Conservation (phyloP, 2,113 vertebrate species). For the Stigmatopora nigra region DNA sequence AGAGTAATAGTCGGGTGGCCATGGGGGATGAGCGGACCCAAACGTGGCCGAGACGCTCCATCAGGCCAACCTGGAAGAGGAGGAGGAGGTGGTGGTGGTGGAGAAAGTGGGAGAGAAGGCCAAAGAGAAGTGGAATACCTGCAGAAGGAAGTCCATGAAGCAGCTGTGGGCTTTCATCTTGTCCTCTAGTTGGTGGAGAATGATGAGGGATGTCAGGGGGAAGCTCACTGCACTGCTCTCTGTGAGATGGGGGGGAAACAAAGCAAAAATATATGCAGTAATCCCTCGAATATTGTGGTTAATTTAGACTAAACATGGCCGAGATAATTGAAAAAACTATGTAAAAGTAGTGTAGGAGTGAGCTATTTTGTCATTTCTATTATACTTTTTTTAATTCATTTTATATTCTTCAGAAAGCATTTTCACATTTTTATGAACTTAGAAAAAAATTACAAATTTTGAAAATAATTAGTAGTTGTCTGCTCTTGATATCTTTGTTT, state of each 20-base stretch:
- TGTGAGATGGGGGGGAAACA: constrained; percentile 25
- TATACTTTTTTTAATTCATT: too few relatives aligned
- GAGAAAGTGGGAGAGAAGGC: constrained; percentile 3
- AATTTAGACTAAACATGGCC: too few relatives aligned
- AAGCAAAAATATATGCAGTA: too few relatives aligned
- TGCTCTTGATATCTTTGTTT: too few relatives aligned
- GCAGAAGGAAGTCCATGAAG: constrained; percentile 89
- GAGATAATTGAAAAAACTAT: too few relatives aligned
- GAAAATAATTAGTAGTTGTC: too few relatives aligned
- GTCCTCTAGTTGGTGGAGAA: constrained; percentile 95
- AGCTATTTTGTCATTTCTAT: too few relatives aligned
- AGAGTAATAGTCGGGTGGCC: constrained; percentile 83
- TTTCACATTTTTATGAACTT: too few relatives aligned
- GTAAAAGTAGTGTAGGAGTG: too few relatives aligned
- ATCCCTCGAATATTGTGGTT: too few relatives aligned
- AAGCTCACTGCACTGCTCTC: constrained; percentile 87
- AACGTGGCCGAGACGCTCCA: constrained; percentile 74
- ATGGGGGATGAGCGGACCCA: constrained; percentile 69
- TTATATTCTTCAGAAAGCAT: too few relatives aligned
- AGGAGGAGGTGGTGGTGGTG: background rate
- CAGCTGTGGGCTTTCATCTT: constrained; percentile 95
- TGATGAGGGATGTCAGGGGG: constrained; percentile 86
- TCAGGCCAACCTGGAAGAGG: constrained; percentile 75
- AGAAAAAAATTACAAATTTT: too few relatives aligned
- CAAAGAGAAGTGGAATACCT: constrained; percentile 61